Base-by-base conservation (phyloP, 2,888 invertebrate genomes). In the Melinaea marsaeus region DNA sequence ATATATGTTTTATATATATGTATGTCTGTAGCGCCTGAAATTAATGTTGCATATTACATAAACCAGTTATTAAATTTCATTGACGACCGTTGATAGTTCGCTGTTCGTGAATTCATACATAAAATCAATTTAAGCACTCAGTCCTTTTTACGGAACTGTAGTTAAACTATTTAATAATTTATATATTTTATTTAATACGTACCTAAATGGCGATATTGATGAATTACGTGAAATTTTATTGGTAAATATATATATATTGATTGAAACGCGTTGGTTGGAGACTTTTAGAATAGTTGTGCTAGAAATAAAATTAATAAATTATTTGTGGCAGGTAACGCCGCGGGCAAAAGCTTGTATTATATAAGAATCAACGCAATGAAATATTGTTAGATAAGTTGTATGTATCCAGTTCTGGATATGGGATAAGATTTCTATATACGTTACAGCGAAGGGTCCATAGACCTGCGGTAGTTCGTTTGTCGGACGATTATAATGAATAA, bases 401-500 rank as follows among this genome's bases (percentile, higher is more conserved):
- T 58, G 35, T 34, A 34, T 48, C 48, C 32, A 58, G 47, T 48
- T 47, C 13, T 13, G 34, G 34, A 48, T 58, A 58, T 58, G 58
- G 58, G 35, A 34, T 22, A 22, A 58, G 35, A 35, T 48, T 47
- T 58, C 46, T 55, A 63, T 60, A 47, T 61, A 61, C 57, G 32
- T 47, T 56, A 48, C 45, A 32, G 66, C 60, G 62, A 60, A 66
- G 54, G 48, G 64, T 63, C 64, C 60, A 56, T 57, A 47, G 64
- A 47, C 22, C 35, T 13, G 55, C 61, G 59, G 55, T 35, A 58
- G 56, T 47, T 61, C 55, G 57, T 32, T 62, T 58, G 64, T 68
- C 59, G 64, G 64, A 67, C 63, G 64, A 64, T 62, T 60, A 46
- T 63, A 60, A 79, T 86, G 83, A 83, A 88, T 88, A 75, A 88